Base-by-base conservation (phyloP, 2,113 vertebrate genomes). In the Melanocharis versteri region DNA sequence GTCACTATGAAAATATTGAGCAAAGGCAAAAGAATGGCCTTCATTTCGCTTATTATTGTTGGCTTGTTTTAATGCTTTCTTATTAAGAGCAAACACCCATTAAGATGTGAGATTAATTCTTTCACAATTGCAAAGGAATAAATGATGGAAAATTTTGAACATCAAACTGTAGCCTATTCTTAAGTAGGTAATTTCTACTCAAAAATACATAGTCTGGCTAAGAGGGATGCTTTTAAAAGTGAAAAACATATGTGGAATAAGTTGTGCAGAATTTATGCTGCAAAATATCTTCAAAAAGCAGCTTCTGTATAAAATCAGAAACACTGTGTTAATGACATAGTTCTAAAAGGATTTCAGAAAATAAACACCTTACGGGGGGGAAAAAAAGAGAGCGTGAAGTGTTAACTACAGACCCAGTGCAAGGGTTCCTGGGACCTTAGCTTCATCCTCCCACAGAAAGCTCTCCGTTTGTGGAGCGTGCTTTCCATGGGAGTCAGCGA, bases 11-110 rank as follows among this genome's bases (percentile, higher is more conserved):
- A 96, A 97, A 96, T 95, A 97, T 89, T 97, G 96, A 93, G 94
- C 92, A 83, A 97, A 95, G 62, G 71, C 92, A 64, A 72, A 95
- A 94, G 80, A 97, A 96, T 94, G 91, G 78, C 75, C 56, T 96
- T 95, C 92, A 71, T 92, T 94, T 93, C 84, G 88, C 68, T 94
- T 96, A 81, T 96, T 97, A 78, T 96, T 96, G 19, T 96, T 95
- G 92, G 93, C 88, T 66, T 93, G 77, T 83, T 91, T 66, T 75
- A 90, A 40, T 79, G 90, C 83, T 94, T 90, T 96, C 87, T 93
- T 95, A 51, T 61, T 87, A 93, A 92, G 81, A 65, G n/a, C 68
- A 92, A 85, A 84, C 68, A 79, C 54, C 80, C 33, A 75, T 94
- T 92, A 89, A 84, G 31, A 94, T 93, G n/a, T 54, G 44, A 85